Base-by-base conservation (phyloP, 2,113 vertebrate genomes). In the Smithornis capensis region DNA sequence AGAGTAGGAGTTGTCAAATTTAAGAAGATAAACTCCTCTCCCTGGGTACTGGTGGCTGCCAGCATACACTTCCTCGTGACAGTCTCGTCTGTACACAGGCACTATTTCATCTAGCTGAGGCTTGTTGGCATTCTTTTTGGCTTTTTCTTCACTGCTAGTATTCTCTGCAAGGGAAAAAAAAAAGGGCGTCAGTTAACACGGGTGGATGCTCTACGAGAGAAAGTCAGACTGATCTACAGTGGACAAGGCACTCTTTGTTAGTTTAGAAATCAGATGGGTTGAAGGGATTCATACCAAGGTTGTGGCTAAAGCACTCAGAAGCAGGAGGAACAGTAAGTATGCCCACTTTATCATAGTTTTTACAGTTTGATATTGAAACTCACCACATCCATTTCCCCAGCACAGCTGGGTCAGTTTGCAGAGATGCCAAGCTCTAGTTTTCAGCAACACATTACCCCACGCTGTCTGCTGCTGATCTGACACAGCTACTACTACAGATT, bases 1-100 rank as follows among this genome's bases (percentile, higher is more conserved):
- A 50, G 99, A 99, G 95, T 99, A 99, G 92, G 99, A 99, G 98
- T 99, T 99, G 98, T 99, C 99, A 55, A 99, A 99, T 97, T 99
- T 99, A 88, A 99, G 99, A 96, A 99, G 98, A 97, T 99, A 99
- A 93, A 99, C 99, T 40, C 99, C 99, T 64, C 98, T 98, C 92
- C 99, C 99, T 27, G 99, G 99, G 95, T 99, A 99, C 93, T 99
- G 99, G 97, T 99, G 99, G 98, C 99, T 99, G 96, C 99, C 99
- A 10, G 99, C 99, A 42, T 99, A 99, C 37, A 99, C 99, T 96
- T 99, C 99, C 88, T 99, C 99, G 0, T 99, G 99, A 98, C 99
- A 99, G 99, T 99, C 99, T 97, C 99, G 98, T 98, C 99, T 98
- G 98, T 99, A 99, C 95, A 99, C 99, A 96, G 99, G 99, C 97